phyloP scores from a whole-genome alignment of 2,113 vertebrate genomes.

The Chrysochloris asiatica region DNA sequence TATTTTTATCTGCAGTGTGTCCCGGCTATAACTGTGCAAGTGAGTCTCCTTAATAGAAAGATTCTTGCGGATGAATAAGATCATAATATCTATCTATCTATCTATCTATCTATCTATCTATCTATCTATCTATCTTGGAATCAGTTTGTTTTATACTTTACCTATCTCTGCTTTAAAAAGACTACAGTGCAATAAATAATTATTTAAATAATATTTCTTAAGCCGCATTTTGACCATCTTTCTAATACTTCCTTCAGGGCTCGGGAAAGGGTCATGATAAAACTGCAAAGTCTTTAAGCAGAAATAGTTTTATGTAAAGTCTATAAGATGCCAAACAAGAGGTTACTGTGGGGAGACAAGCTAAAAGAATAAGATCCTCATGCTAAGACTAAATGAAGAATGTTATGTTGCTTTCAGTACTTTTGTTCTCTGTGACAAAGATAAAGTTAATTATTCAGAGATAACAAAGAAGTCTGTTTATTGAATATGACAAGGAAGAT shows the following conservation, averaged over 20 bases:
- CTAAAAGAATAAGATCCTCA: slow-evolving; percentile 39
- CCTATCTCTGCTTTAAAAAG: neutral
- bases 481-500: slow-evolving; percentile 71
- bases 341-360: neutral
- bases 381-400: slow-evolving; percentile 65
- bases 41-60: neutral
- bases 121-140: too few species aligned
- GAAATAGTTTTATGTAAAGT: slow-evolving; percentile 46
- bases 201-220: slow-evolving; percentile 1
- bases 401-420: slow-evolving; percentile 51
- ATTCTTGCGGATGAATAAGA: neutral
- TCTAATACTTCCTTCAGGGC: neutral
- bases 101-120: too few species aligned
- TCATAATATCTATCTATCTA: too few species aligned
- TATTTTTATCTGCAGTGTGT: neutral
- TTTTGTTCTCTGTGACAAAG: slow-evolving; percentile 69
- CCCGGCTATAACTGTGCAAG: neutral
- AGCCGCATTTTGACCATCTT: neutral
- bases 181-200: neutral
- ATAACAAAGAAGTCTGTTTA: slow-evolving; percentile 70
- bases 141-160: neutral
- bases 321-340: neutral
- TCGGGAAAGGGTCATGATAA: neutral
- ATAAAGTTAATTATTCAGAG: slow-evolving; percentile 78
- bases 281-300: slow-evolving; percentile 9